These are phyloP conservation scores for Platyscapa corneri DNA, from an alignment of 1,140 invertebrate species.

Conservation along the genomic window DNA sequence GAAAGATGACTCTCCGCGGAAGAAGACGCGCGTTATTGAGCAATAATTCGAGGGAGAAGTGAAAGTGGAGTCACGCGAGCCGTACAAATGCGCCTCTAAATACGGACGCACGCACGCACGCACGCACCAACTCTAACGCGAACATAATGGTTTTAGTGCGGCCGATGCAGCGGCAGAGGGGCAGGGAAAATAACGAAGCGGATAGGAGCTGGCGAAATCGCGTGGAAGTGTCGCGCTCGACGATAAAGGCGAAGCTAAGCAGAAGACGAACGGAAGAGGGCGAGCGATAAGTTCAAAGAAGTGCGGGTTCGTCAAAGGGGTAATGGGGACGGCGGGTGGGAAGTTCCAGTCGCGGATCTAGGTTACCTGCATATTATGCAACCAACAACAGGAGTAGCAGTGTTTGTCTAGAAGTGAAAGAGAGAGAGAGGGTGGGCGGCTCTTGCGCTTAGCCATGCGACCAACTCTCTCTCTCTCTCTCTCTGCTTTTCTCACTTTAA, in stretches of 20 bases:
- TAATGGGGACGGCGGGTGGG: conserved; percentile 68
- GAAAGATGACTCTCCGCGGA: background rate
- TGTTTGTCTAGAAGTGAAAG: background rate
- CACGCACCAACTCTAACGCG: too few relatives aligned
- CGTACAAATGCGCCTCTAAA: background rate
- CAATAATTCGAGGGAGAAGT: background rate
- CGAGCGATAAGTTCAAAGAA: conserved; percentile 44
- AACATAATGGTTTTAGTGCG: too few relatives aligned
- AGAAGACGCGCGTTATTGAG: background rate
- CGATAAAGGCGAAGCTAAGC: conserved; percentile 18
- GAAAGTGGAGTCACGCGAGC: background rate
- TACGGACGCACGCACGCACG: too few relatives aligned
- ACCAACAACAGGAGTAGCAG: conserved; percentile 60
- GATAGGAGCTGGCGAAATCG: background rate
- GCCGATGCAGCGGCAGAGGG: background rate
- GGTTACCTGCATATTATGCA: conserved; percentile 73
- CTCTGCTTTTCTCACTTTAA: background rate
- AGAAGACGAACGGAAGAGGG: conserved; percentile 38
- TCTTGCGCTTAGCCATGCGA: background rate
- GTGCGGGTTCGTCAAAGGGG: conserved; percentile 56
- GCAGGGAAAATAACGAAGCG: background rate
- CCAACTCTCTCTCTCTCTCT: background rate
- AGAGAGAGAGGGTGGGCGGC: background rate
- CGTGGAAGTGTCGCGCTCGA: background rate
- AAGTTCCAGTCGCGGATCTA: conserved; percentile 67